These are phyloP conservation scores for Benthosema pterotum DNA, from an alignment of 2,797 vertebrate species.

Conservation along the genomic window DNA sequence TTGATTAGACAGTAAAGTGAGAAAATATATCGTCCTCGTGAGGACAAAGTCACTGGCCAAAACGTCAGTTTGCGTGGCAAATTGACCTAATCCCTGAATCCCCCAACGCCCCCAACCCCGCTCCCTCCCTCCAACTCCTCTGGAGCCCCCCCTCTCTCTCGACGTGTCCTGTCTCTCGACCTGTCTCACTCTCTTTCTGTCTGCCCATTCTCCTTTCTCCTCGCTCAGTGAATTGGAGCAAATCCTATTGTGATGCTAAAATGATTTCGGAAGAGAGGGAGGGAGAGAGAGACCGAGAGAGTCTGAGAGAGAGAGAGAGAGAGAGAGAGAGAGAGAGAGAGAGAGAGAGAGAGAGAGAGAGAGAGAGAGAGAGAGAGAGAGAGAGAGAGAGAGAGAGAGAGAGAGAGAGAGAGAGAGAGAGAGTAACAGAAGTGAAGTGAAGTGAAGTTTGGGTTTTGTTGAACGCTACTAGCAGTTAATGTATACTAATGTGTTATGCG, in stretches of 20 bases:
- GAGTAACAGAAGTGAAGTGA: slow-evolving; percentile 79
- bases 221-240: slow-evolving; percentile 85
- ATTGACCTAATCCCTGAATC: slow-evolving; percentile 11
- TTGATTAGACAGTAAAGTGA: neutral
- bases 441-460: slow-evolving; percentile 28
- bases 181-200: slow-evolving; percentile 1
- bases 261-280: slow-evolving; percentile 77
- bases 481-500: too few relatives aligned
- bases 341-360: slow-evolving; percentile 75
- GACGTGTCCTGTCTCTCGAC: neutral
- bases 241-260: slow-evolving; percentile 95
- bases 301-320: too few relatives aligned
- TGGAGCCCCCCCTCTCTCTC: slow-evolving; percentile 8
- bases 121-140: neutral
- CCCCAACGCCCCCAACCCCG: neutral
- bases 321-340: slow-evolving; percentile 59
- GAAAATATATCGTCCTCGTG: neutral
- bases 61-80: slow-evolving; percentile 5
- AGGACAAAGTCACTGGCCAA: neutral
- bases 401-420: slow-evolving; percentile 76
- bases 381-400: slow-evolving; percentile 82
- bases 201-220: slow-evolving; percentile 79
- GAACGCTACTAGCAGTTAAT: too few relatives aligned
- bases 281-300: slow-evolving; percentile 72
- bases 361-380: slow-evolving; percentile 76